Evolutionary conservation across 2,888 invertebrate genomes (phyloP).

Genomic region (Dryobota labecula): DNA sequence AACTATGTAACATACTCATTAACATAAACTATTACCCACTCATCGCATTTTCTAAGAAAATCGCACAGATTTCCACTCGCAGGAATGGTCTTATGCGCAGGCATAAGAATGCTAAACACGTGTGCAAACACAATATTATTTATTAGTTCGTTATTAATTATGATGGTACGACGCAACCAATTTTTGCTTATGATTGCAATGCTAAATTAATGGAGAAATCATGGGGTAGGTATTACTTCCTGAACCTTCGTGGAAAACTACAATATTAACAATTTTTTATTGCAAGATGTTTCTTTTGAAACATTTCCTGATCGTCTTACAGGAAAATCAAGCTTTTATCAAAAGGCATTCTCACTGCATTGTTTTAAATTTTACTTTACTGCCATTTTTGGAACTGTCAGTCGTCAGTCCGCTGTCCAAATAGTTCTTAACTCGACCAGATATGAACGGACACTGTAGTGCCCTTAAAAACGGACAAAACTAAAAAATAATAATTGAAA

Average conservation of each 20-base stretch:
- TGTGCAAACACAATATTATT: conserved; percentile 36
- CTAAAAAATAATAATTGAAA: too few species aligned
- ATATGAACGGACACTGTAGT: neutral
- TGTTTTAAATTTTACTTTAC: neutral
- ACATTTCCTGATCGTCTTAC: conserved; percentile 3
- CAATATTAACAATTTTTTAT: conserved; percentile 13
- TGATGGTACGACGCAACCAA: conserved; percentile 36
- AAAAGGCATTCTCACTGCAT: neutral
- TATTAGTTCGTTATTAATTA: conserved; percentile 24
- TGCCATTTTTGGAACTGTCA: neutral
- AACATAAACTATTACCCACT: conserved; percentile 24
- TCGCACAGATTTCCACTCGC: conserved; percentile 48
- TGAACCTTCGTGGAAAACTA: neutral
- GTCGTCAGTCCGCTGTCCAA: neutral
- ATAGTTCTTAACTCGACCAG: neutral
- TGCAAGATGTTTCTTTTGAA: neutral
- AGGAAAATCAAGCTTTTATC: neutral
- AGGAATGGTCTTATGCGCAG: too few species aligned
- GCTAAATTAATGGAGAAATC: conserved; percentile 28
- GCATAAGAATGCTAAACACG: conserved; percentile 43
- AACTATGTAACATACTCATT: conserved; percentile 29
- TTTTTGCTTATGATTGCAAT: conserved; percentile 19
- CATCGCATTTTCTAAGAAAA: conserved; percentile 47
- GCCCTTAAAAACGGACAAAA: neutral
- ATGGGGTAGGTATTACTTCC: conserved; percentile 8